Base-by-base conservation (phyloP, 2,888 invertebrate genomes). In the Acanthosepion lycidas region DNA sequence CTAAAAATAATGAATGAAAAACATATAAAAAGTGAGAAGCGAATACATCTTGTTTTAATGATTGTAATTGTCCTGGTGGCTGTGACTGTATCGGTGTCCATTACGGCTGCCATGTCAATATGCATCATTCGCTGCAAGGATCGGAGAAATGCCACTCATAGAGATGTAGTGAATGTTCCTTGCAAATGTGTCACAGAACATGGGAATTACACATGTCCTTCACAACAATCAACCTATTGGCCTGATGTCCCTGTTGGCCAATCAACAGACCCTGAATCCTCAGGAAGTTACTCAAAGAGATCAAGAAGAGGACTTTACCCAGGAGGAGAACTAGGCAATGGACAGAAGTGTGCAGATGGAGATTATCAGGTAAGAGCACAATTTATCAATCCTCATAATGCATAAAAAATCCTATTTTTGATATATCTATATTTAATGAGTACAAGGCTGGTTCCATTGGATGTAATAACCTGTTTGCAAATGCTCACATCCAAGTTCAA, bases 171-270 rank as follows among this genome's bases (percentile, higher is more conserved):
- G 78, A 78, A 78, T 33, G 33, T 78, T 33, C 78, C 78, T 78
- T 78, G 78, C n/a, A 78, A 78, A n/a, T 78, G 78, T 78, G 78
- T 78, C 78, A 78, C 78, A n/a, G 78, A 78, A 78, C 78, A 78
- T n/a, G 78, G 78, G 18, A 78, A 78, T 78, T 78, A 78, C 78
- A 78, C n/a, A 18, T 78, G 78, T 78, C 78, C 78, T 78, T 78
- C 78, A 18, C 78, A 78, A 78, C 78, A 78, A 23, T 78, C 78
- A 78, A 78, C 78, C 78, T 78, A 78, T 78, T 78, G 78, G 78
- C 78, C 78, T 78, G 78, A 78, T 78, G 78, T 78, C 78, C 78
- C 78, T 78, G 78, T 78, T 78, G 78, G 78, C 78, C 78, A 78
- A 78, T 28, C 78, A 78, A 78, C 78, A 78, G 78, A 78, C n/a